These are phyloP conservation scores for Coecobrya sp. DNA, from an alignment of 2,888 invertebrate species.

Conservation along the genomic window DNA sequence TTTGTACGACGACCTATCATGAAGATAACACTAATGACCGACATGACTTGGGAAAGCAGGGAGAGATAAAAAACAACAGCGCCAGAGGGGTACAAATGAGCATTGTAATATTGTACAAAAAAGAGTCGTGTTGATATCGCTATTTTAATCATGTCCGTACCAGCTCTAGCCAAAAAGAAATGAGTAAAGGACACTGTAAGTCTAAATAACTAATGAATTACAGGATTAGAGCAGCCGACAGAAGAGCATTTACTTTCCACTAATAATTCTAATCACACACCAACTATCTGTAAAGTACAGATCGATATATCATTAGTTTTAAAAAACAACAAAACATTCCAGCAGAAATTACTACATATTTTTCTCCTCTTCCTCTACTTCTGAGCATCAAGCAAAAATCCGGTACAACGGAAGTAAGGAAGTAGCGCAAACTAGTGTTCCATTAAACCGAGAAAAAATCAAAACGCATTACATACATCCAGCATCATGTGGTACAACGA, in stretches of 20 bases:
- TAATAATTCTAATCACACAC: constrained; percentile 25
- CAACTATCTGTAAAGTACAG: not conserved
- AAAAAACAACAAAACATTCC: not conserved
- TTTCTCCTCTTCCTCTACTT: no score
- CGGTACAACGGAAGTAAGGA: no score
- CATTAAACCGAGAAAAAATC: no score
- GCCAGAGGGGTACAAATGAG: not conserved
- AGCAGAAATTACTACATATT: not conserved
- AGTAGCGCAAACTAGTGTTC: no score
- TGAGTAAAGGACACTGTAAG: not conserved
- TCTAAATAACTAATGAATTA: constrained; percentile 32
- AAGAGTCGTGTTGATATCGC: not conserved
- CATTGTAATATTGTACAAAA: not conserved
- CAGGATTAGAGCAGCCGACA: constrained; percentile 14
- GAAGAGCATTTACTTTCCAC: constrained; percentile 10
- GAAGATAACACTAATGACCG: constrained; percentile 61
- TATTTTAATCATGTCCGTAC: constrained; percentile 16
- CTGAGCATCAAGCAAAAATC: no score
- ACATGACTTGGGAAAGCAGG: not conserved
- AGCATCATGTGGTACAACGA: no score
- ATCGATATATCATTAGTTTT: constrained; percentile 30
- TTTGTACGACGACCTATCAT: constrained; percentile 9
- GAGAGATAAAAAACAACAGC: constrained; percentile 36
- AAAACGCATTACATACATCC: no score
- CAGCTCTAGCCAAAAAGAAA: not conserved